phyloP scores from a whole-genome alignment of 2,797 vertebrate species.

The Xenentodon cancila region DNA sequence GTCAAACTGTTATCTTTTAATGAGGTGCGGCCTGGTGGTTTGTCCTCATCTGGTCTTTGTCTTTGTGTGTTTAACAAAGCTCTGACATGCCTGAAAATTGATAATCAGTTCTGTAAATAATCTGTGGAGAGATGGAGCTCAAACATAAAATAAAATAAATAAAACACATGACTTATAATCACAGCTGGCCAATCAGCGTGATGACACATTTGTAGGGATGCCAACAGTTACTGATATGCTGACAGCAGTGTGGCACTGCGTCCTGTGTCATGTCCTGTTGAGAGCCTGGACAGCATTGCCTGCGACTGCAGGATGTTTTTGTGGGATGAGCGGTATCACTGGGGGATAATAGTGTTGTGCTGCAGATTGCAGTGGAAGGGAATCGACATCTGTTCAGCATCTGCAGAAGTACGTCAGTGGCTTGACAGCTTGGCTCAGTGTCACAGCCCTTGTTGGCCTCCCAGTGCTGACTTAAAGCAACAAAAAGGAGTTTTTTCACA shows the following conservation, averaged over 20 bases:
- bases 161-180: conserved; percentile 6
- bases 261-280: conserved; percentile 67
- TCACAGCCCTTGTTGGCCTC: conserved; percentile 44
- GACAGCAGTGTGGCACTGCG: conserved; percentile 60
- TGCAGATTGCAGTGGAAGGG: conserved; percentile 63
- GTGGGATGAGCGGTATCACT: conserved; percentile 72
- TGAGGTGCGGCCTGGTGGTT: neutral
- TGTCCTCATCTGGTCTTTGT: conserved; percentile 14
- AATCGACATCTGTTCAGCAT: conserved; percentile 75
- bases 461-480: conserved; percentile 21
- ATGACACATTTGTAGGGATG: conserved; percentile 53
- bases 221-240: conserved; percentile 61
- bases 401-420: conserved; percentile 59
- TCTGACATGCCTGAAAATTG: conserved; percentile 6
- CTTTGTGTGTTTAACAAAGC: conserved; percentile 6
- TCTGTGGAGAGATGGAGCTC: neutral
- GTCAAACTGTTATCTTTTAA: conserved; percentile 4
- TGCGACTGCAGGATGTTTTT: conserved; percentile 72
- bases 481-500: conserved; percentile 11
- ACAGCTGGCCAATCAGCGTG: conserved; percentile 15
- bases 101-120: neutral
- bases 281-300: conserved; percentile 55
- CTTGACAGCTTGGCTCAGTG: conserved; percentile 70
- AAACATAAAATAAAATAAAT: neutral
- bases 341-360: conserved; percentile 70